These are phyloP conservation scores for Halichoerus grypus DNA, from an alignment of 2,113 vertebrate species.

Conservation along the genomic window DNA sequence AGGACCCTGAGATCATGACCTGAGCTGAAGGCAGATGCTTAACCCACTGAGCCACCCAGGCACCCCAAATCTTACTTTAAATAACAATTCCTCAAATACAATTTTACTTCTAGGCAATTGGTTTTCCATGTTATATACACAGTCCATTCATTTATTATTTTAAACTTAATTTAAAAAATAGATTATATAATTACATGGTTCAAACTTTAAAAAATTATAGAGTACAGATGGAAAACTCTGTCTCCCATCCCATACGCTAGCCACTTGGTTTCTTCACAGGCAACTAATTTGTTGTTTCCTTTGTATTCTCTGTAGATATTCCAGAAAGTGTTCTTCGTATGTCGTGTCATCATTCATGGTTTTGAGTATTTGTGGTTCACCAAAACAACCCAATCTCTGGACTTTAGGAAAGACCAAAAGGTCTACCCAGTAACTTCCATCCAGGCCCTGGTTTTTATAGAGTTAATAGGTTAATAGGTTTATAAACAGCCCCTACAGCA, in stretches of 20 bases:
- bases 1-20: no score
- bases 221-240: not conserved
- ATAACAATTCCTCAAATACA: conserved; percentile 11
- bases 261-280: not conserved
- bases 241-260: not conserved
- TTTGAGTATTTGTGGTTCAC: not conserved
- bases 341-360: not conserved
- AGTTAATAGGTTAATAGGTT: no score
- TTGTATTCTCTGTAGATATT: not conserved
- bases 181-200: not conserved
- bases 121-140: not conserved
- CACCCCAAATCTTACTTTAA: not conserved
- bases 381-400: not conserved
- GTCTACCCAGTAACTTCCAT: not conserved
- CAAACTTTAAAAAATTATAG: conserved; percentile 14
- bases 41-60: not conserved
- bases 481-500: not conserved
- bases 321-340: not conserved
- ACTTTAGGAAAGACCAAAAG: not conserved
- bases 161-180: conserved; percentile 28
- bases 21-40: not conserved
- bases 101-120: conserved; percentile 29
- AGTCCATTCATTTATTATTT: conserved; percentile 12
- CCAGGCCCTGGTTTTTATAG: not conserved
- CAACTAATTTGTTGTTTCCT: not conserved